Conservation (phyloP, 2,113 vertebrate genomes). For the Semnornis frantzii region DNA sequence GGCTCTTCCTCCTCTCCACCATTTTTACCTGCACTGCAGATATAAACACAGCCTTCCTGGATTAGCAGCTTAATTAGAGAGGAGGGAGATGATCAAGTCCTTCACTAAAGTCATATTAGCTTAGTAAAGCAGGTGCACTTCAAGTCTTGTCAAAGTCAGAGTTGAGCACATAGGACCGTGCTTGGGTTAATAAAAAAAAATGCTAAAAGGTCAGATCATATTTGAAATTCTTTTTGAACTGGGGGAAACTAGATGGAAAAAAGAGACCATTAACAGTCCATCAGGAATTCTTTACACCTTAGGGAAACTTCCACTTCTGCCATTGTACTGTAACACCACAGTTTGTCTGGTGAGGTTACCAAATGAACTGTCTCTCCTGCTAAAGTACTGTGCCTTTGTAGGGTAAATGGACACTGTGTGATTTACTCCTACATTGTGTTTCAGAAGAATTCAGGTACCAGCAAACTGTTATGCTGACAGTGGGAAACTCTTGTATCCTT, state of each 20-base stretch:
- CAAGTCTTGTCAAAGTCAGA: neutral
- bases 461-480: neutral
- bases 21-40: neutral
- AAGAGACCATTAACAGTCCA: neutral
- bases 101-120: neutral
- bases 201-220: neutral
- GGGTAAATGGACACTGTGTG: neutral
- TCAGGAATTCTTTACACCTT: neutral
- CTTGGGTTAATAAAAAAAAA: neutral
- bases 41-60: neutral
- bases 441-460: neutral
- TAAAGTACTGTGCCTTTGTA: neutral
- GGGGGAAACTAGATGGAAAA: neutral
- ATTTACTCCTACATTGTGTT: neutral
- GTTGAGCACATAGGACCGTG: neutral
- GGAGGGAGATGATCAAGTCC: neutral
- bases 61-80: neutral
- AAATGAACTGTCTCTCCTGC: neutral
- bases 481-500: neutral
- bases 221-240: neutral
- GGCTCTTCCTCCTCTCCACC: neutral
- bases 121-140: neutral
- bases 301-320: neutral
- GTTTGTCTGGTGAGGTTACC: neutral
- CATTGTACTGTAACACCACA: neutral